A percentile compares a stretch with the other conserved stretches of the same genome.
These are phyloP conservation scores for Rutpela maculata DNA, from an alignment of 2,888 invertebrate genomes.

Conservation along the genomic window DNA sequence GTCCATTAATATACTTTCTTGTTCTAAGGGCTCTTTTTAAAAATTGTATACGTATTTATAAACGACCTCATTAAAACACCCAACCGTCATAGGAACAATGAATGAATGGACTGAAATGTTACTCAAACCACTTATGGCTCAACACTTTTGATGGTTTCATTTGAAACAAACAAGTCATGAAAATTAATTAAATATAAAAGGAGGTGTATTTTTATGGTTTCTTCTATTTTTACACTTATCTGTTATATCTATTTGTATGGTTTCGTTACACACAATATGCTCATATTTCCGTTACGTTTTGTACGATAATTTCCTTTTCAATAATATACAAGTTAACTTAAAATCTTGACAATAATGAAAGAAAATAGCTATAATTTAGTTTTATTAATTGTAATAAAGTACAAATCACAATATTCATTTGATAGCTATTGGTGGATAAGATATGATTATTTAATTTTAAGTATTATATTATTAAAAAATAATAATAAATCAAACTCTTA, in stretches of 20 bases:
- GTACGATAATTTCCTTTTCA: not conserved
- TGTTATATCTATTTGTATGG: not conserved
- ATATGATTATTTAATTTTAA: too few species aligned
- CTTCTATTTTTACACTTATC: not conserved
- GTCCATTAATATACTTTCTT: too few species aligned
- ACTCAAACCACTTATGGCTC: not conserved
- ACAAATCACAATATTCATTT: too few species aligned
- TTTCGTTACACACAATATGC: not conserved
- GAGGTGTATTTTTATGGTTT: not conserved
- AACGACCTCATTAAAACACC: not conserved
- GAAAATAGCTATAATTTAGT: too few species aligned
- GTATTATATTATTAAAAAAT: too few species aligned
- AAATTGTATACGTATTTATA: not conserved
- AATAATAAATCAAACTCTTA: too few species aligned
- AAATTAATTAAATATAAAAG: not conserved
- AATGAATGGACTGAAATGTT: not conserved
- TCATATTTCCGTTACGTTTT: not conserved
- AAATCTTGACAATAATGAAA: not conserved
- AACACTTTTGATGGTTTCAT: slow-evolving; percentile 1
- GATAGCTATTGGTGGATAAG: too few species aligned
- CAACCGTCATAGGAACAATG: not conserved
- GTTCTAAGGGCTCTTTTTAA: too few species aligned
- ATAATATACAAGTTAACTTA: not conserved
- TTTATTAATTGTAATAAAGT: too few species aligned
- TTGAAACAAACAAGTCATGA: not conserved